Percentiles rank a stretch among this genome's conserved stretches.
Evolutionary conservation across 92 coral and sea anemone genomes (phyloP).

Genomic region (Actinernus sp.): DNA sequence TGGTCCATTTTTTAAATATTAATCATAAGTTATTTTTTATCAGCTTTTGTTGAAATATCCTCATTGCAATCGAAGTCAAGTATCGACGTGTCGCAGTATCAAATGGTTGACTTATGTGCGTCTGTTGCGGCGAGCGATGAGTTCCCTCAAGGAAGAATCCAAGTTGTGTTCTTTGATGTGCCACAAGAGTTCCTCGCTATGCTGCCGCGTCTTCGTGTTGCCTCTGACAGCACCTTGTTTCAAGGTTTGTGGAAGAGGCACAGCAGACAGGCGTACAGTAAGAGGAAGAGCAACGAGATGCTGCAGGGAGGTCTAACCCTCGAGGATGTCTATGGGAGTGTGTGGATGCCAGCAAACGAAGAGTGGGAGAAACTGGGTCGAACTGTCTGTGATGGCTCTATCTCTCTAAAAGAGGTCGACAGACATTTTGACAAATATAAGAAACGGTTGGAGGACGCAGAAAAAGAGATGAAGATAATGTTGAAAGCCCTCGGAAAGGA

Average conservation of each 20-base stretch:
- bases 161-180: conserved; percentile 43
- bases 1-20: too few relatives aligned
- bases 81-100: too few relatives aligned
- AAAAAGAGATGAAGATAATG: conserved; percentile 30
- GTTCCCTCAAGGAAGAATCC: too few relatives aligned
- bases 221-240: too few relatives aligned
- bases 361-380: too few relatives aligned
- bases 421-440: too few relatives aligned
- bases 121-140: conserved; percentile 24
- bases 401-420: too few relatives aligned
- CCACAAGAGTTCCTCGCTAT: conserved; percentile 11
- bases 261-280: conserved; percentile 47
- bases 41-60: conserved; percentile 19
- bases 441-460: too few relatives aligned
- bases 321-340: too few relatives aligned
- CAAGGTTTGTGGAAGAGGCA: conserved; percentile 62
- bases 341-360: too few relatives aligned
- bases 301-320: conserved; percentile 26
- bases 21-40: neutral
- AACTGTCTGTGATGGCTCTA: conserved; percentile 17
- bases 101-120: conserved; percentile 48
- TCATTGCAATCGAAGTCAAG: too few relatives aligned
- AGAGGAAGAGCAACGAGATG: too few relatives aligned
- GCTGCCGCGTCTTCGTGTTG: conserved; percentile 26
- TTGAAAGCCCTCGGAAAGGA: neutral